These are phyloP conservation scores for Globodera ellingtonae DNA, from an alignment of 1,140 invertebrate species.

Conservation along the genomic window DNA sequence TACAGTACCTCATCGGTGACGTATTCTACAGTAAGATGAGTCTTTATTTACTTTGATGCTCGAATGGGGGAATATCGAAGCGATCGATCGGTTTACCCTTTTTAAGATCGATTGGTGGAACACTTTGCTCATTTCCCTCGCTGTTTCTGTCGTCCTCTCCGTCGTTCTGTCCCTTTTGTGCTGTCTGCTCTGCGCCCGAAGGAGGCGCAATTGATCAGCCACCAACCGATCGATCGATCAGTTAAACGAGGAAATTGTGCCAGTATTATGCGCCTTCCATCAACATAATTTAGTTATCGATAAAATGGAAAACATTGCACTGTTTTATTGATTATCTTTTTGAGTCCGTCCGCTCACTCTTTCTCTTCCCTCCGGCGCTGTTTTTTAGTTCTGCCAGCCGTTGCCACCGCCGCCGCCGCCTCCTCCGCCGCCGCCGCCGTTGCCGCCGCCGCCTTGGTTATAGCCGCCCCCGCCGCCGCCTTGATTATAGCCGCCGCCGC, in stretches of 20 bases:
- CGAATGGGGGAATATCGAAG: not conserved
- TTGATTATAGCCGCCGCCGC: not conserved
- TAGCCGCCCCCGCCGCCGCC: not conserved
- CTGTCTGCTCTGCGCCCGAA: conserved; percentile 19
- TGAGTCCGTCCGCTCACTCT: not conserved
- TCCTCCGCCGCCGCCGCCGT: not conserved
- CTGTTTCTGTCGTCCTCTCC: conserved; percentile 17
- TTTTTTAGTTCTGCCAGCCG: not conserved
- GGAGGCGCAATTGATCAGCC: not conserved
- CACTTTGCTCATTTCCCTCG: conserved; percentile 15
- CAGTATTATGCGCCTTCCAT: not conserved
- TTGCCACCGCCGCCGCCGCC: not conserved
- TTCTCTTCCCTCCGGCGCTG: not conserved
- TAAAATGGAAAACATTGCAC: not conserved
- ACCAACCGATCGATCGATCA: not conserved
- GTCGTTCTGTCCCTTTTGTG: conserved; percentile 25
- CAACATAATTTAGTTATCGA: no score
- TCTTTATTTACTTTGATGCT: not conserved
- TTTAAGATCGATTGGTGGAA: conserved; percentile 31
- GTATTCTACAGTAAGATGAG: not conserved
- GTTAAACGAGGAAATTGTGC: not conserved
- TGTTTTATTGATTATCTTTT: not conserved
- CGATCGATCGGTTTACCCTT: not conserved
- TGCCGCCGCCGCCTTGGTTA: not conserved
- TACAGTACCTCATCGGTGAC: not conserved